phyloP scores from a whole-genome alignment of 2,888 invertebrate species.

The Mesopsocus fuscifrons region DNA sequence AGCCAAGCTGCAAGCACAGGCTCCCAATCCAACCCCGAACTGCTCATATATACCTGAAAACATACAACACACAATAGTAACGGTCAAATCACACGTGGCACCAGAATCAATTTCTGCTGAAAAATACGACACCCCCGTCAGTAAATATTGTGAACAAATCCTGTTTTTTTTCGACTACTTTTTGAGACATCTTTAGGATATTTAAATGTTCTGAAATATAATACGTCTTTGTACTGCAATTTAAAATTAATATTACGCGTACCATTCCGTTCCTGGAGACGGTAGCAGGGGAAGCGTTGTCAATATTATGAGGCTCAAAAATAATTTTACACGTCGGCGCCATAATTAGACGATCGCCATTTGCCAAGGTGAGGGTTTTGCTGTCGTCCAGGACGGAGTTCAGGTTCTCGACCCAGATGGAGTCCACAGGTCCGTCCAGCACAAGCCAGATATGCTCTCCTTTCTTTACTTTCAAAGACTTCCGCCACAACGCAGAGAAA shows the following conservation, averaged over 20 bases:
- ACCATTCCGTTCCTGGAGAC: slow-evolving; percentile 83
- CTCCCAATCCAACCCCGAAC: slow-evolving; percentile 82
- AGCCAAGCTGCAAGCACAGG: slow-evolving; percentile 80
- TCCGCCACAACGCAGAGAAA: slow-evolving; percentile 90
- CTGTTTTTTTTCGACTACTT: too few species aligned
- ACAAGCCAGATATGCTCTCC: slow-evolving; percentile 85
- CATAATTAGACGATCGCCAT: slow-evolving; percentile 90
- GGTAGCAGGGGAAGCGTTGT: slow-evolving; percentile 93
- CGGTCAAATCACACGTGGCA: background rate
- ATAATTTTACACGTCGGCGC: slow-evolving; percentile 86
- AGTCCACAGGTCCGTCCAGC: slow-evolving; percentile 89
- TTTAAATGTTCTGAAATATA: too few species aligned
- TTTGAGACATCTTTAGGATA: too few species aligned
- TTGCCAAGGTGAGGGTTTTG: slow-evolving; percentile 84
- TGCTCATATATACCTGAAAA: slow-evolving; percentile 75
- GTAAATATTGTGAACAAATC: too few species aligned
- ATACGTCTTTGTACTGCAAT: too few species aligned
- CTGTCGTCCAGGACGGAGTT: slow-evolving; percentile 95
- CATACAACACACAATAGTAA: slow-evolving; percentile 2
- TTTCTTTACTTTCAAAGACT: slow-evolving; percentile 73
- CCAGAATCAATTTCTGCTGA: background rate
- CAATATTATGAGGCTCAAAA: slow-evolving; percentile 93
- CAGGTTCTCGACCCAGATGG: slow-evolving; percentile 96
- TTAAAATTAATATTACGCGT: too few species aligned
- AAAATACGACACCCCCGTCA: background rate